Evolutionary conservation across 2,888 invertebrate species (phyloP).

Genomic region (Drosophila austrosaltans): DNA sequence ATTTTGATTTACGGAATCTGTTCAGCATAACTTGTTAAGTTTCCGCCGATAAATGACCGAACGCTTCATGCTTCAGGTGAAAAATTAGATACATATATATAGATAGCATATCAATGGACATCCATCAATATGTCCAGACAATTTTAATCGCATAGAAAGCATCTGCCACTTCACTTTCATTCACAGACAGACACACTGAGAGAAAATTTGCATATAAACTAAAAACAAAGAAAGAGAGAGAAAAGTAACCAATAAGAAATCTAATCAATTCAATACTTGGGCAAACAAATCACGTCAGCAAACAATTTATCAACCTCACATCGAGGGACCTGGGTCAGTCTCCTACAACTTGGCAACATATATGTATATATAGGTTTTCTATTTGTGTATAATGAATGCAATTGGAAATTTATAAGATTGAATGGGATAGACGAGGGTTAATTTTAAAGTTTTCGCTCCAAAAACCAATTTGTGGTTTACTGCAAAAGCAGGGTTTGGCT

Average conservation of each 20-base stretch:
- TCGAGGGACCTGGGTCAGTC: slow-evolving; percentile 32
- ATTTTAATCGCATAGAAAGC: slow-evolving; percentile 70
- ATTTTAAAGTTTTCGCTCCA: background rate
- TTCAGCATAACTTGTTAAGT: no score
- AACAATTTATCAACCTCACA: slow-evolving; percentile 63
- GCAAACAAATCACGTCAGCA: slow-evolving; percentile 73
- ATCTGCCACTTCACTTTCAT: slow-evolving; percentile 63
- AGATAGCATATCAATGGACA: slow-evolving; percentile 45
- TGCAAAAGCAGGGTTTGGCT: no score
- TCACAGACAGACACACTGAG: slow-evolving; percentile 17
- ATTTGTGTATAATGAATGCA: slow-evolving; percentile 57
- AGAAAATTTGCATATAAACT: slow-evolving; percentile 62
- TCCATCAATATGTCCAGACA: slow-evolving; percentile 67
- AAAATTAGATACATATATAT: slow-evolving; percentile 25
- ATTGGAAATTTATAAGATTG: slow-evolving; percentile 53
- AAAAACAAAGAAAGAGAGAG: slow-evolving; percentile 13
- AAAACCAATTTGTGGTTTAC: background rate
- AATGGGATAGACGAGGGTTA: slow-evolving; percentile 23
- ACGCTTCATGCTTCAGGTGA: background rate
- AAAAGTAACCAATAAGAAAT: slow-evolving; percentile 41
- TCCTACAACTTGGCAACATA: background rate
- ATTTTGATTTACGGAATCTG: slow-evolving; percentile 3
- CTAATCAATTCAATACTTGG: slow-evolving; percentile 57
- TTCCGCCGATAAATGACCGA: no score
- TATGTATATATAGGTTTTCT: background rate